Percentiles rank a stretch among this genome's conserved stretches.
These are phyloP conservation scores for Saccostrea cuccullata DNA, from an alignment of 1,140 invertebrate species.

Conservation along the genomic window DNA sequence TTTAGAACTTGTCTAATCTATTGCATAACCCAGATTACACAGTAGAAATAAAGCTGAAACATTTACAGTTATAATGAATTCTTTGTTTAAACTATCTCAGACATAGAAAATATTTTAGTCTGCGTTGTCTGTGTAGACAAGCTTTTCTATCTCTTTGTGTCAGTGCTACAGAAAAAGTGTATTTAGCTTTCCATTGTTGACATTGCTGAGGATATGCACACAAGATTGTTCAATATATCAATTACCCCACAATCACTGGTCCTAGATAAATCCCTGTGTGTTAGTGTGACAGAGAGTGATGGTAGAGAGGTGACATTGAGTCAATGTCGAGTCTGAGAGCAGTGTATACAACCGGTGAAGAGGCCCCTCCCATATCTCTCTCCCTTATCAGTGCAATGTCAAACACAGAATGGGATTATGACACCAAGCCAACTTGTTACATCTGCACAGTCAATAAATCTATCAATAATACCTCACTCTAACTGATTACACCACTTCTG, in stretches of 20 bases:
- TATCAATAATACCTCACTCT: slow-evolving; percentile 4
- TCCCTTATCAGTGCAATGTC: neutral
- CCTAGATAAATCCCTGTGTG: neutral
- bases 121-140: neutral
- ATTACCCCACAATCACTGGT: neutral
- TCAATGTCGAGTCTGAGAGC: neutral
- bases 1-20: too few relatives aligned
- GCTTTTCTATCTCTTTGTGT: neutral
- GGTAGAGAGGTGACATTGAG: neutral
- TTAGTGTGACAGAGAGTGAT: neutral
- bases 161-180: neutral
- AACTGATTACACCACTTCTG: slow-evolving; percentile 4
- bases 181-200: slow-evolving; percentile 11
- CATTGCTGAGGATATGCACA: neutral
- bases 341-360: neutral
- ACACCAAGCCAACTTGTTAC: slow-evolving; percentile 17
- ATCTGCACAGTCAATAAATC: slow-evolving; percentile 28
- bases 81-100: too few relatives aligned
- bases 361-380: neutral
- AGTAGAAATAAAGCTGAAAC: too few relatives aligned
- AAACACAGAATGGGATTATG: slow-evolving; percentile 23
- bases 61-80: too few relatives aligned
- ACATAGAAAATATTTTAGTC: too few relatives aligned
- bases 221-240: slow-evolving; percentile 21
- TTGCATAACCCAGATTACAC: too few relatives aligned